phyloP scores from a whole-genome alignment of 1,140 invertebrate species.

The Steinernema khuongi region DNA sequence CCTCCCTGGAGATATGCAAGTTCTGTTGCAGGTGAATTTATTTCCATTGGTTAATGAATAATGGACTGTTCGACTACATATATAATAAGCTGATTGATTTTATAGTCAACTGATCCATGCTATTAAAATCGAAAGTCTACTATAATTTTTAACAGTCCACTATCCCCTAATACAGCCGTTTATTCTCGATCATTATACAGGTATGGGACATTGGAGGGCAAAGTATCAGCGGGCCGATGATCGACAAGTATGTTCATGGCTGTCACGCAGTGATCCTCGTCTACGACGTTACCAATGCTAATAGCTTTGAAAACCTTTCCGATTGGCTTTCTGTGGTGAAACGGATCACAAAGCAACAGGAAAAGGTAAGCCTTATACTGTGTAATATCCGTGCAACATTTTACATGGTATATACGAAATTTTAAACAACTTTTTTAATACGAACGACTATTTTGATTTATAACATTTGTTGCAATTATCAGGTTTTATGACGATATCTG shows the following conservation, averaged over 20 bases:
- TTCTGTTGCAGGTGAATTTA: conserved; percentile 60
- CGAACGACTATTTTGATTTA: conserved; percentile 4
- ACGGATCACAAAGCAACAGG: conserved; percentile 63
- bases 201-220: conserved; percentile 79
- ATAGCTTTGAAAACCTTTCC: conserved; percentile 73
- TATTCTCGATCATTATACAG: conserved; percentile 69
- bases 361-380: conserved; percentile 56
- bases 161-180: conserved; percentile 52
- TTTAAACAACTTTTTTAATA: conserved; percentile 2
- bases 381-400: background rate
- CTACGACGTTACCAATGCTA: conserved; percentile 77
- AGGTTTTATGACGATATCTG: background rate
- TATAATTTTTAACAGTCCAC: conserved; percentile 1
- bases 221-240: conserved; percentile 70
- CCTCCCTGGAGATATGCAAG: conserved; percentile 64
- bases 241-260: conserved; percentile 76
- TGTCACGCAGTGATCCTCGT: conserved; percentile 76
- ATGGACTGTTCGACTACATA: too few species aligned
- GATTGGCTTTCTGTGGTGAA: conserved; percentile 71
- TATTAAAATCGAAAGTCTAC: background rate
- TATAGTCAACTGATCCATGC: background rate
- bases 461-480: conserved; percentile 1
- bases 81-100: conserved; percentile 26
- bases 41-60: too few species aligned
- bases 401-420: background rate